A percentile compares a stretch with the other conserved stretches of the same genome.
These are phyloP conservation scores for Hemitrygon akajei DNA, from an alignment of 2,797 vertebrate genomes.

Conservation along the genomic window DNA sequence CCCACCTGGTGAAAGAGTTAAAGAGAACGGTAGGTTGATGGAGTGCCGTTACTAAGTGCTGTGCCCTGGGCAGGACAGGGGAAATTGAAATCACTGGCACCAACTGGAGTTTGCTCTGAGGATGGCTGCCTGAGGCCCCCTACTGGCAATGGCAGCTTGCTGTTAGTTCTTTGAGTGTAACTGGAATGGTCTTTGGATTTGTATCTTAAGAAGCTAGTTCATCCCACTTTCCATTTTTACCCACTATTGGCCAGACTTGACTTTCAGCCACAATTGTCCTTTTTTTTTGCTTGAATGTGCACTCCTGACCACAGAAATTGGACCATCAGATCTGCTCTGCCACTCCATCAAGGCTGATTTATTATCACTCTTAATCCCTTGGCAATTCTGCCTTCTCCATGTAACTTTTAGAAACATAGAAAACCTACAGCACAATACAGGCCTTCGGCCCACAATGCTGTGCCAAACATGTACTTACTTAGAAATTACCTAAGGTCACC, in stretches of 20 bases:
- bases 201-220: neutral
- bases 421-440: too few species aligned
- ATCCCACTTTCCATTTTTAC: neutral
- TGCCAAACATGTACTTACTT: too few species aligned
- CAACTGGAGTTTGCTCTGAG: neutral
- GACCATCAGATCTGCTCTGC: too few species aligned
- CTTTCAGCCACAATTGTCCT: neutral
- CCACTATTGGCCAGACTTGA: neutral
- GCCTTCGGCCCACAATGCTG: too few species aligned
- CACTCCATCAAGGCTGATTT: too few species aligned
- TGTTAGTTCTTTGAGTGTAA: neutral
- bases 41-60: neutral
- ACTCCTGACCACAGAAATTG: neutral
- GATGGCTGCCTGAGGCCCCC: neutral
- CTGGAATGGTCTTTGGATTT: neutral
- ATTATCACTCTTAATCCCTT: too few species aligned
- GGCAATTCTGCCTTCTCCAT: too few species aligned
- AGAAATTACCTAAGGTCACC: too few species aligned
- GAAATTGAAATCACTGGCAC: neutral
- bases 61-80: neutral
- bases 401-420: too few species aligned
- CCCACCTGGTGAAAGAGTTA: slow-evolving; percentile 6
- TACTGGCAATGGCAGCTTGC: neutral
- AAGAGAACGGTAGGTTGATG: neutral
- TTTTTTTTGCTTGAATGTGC: too few species aligned